Percentiles rank a stretch among this genome's conserved stretches.
These are phyloP conservation scores for Proisotoma minuta DNA, from an alignment of 2,888 invertebrate genomes.

Conservation along the genomic window DNA sequence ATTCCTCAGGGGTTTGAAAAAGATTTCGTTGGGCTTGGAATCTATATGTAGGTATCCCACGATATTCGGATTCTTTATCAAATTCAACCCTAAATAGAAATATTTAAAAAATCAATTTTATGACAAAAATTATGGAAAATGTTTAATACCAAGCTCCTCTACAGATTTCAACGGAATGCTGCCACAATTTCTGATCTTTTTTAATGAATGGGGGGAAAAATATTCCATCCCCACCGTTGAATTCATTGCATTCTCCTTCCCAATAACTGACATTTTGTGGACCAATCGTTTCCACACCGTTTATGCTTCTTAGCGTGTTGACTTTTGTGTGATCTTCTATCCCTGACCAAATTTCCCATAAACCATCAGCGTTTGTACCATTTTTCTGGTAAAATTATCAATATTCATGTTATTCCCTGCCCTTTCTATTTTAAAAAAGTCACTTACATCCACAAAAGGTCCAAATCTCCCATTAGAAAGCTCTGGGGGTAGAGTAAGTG, in stretches of 20 bases:
- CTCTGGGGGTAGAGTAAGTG: not conserved
- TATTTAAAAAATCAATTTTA: not conserved
- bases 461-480: not conserved
- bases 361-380: constrained; percentile 11
- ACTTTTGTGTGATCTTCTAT: constrained; percentile 14
- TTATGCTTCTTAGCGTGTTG: constrained; percentile 24
- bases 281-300: constrained; percentile 27
- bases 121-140: not conserved
- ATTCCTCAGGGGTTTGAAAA: not conserved
- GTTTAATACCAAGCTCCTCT: constrained; percentile 11
- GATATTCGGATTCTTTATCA: not conserved
- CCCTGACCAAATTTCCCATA: constrained; percentile 25
- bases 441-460: not conserved
- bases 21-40: not conserved
- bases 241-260: constrained; percentile 22
- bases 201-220: constrained; percentile 27
- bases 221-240: constrained; percentile 32
- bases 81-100: not conserved
- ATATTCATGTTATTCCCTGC: not conserved
- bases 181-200: constrained; percentile 25
- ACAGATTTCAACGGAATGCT: constrained; percentile 28
- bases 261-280: constrained; percentile 21
- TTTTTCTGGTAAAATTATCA: not conserved
- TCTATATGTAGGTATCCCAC: not conserved
- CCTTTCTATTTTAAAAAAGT: not conserved